These are phyloP conservation scores for Thamnophis elegans DNA, from an alignment of 2,797 vertebrate species.

Conservation along the genomic window DNA sequence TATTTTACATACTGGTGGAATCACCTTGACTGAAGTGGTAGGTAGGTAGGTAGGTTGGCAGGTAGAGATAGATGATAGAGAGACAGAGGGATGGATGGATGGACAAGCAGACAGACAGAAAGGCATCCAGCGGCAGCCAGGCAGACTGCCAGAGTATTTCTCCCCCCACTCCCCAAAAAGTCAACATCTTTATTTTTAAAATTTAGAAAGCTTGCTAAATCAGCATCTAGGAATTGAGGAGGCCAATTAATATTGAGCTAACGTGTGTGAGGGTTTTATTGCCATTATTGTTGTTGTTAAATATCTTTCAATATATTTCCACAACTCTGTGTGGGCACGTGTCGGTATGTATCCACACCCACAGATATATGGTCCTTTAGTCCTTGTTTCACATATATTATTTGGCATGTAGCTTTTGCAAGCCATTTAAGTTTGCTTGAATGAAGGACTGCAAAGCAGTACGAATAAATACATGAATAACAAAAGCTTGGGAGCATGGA, in stretches of 20 bases:
- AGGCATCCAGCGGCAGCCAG: too few relatives aligned
- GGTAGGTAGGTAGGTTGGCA: not conserved
- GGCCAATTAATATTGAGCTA: not conserved
- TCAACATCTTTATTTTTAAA: not conserved
- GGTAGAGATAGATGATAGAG: not conserved
- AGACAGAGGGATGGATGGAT: not conserved
- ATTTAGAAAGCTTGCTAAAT: not conserved
- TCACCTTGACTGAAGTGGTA: not conserved
- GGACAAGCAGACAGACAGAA: not conserved
- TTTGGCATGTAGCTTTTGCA: not conserved
- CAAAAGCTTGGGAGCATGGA: not conserved
- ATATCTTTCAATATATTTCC: not conserved
- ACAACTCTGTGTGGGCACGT: not conserved
- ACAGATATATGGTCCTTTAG: not conserved
- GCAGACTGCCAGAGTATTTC: not conserved
- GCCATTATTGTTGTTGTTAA: not conserved
- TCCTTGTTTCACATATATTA: not conserved
- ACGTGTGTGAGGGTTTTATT: not conserved
- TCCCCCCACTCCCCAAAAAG: not conserved
- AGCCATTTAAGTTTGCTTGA: not conserved
- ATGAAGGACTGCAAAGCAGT: not conserved
- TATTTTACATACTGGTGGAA: not conserved
- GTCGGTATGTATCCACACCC: not conserved
- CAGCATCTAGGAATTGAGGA: not conserved
- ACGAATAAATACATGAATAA: not conserved